These are phyloP conservation scores for Siniperca obscura DNA, from an alignment of 2,797 vertebrate species.

Conservation along the genomic window DNA sequence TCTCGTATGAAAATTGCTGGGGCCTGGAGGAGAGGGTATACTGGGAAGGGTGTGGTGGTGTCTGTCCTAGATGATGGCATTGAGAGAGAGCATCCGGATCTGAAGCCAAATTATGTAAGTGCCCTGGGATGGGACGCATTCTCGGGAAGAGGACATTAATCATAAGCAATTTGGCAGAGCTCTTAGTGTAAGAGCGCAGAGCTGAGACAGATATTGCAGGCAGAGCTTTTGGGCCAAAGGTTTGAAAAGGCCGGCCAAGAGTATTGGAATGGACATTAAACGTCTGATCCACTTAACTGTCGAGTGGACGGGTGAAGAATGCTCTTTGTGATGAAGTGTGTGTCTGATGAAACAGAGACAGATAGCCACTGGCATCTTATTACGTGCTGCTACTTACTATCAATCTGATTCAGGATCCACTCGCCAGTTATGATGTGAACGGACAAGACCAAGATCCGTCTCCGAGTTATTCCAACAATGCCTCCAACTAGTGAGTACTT, in stretches of 20 bases:
- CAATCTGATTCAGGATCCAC: conserved; percentile 88
- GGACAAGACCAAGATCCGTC: conserved; percentile 92
- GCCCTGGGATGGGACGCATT: conserved; percentile 56
- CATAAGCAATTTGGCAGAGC: conserved; percentile 77
- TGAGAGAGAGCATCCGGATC: conserved; percentile 92
- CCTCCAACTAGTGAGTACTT: conserved; percentile 92
- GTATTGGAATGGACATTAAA: conserved; percentile 76
- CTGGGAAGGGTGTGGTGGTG: conserved; percentile 95
- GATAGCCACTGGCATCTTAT: conserved; percentile 65
- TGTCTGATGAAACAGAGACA: conserved; percentile 69
- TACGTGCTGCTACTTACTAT: conserved; percentile 61
- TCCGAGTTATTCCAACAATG: conserved; percentile 88
- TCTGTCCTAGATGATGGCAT: conserved; percentile 96
- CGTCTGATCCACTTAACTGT: conserved; percentile 76
- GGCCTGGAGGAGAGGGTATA: conserved; percentile 95
- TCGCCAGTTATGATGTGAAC: conserved; percentile 94
- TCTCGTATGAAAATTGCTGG: conserved; percentile 93
- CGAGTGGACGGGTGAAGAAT: conserved; percentile 71
- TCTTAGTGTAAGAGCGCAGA: conserved; percentile 62
- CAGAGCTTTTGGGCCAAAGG: conserved; percentile 72
- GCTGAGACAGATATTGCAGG: conserved; percentile 71
- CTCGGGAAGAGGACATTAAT: conserved; percentile 69
- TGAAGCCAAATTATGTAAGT: conserved; percentile 97
- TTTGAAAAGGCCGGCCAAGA: conserved; percentile 68
- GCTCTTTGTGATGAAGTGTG: conserved; percentile 75